phyloP scores from a whole-genome alignment of 1,140 invertebrate genomes.

The Leptinotarsa texana region DNA sequence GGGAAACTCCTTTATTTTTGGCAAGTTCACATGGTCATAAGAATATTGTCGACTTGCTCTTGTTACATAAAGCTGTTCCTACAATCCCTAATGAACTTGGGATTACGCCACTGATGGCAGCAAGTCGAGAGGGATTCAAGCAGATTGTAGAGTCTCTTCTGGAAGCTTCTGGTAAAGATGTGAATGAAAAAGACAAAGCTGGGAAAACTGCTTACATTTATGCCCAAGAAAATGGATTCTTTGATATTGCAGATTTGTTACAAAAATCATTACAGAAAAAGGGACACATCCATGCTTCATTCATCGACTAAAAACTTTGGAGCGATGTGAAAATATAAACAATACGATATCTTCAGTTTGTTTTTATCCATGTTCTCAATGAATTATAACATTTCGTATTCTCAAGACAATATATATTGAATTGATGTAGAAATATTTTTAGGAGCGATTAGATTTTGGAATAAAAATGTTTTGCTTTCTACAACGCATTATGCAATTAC shows the following conservation, averaged over 20 bases:
- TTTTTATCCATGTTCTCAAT: too few relatives aligned
- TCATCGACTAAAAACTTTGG: too few relatives aligned
- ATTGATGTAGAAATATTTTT: too few relatives aligned
- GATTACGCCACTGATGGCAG: neutral
- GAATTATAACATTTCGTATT: too few relatives aligned
- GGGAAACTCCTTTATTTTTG: neutral
- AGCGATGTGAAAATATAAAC: too few relatives aligned
- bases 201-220: neutral
- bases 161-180: neutral
- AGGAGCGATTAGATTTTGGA: too few relatives aligned
- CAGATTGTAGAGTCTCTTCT: neutral
- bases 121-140: neutral
- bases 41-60: neutral
- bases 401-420: too few relatives aligned
- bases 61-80: neutral
- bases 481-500: too few relatives aligned
- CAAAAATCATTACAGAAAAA: neutral
- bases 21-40: neutral
- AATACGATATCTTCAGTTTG: too few relatives aligned
- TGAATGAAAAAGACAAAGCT: neutral
- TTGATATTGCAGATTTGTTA: neutral
- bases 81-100: neutral
- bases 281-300: too few relatives aligned
- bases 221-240: neutral
- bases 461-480: too few relatives aligned